Evolutionary conservation across 2,113 vertebrate species (phyloP), one percentile per base, ranked within the genome.

Genomic region (Gadus chalcogrammus): DNA sequence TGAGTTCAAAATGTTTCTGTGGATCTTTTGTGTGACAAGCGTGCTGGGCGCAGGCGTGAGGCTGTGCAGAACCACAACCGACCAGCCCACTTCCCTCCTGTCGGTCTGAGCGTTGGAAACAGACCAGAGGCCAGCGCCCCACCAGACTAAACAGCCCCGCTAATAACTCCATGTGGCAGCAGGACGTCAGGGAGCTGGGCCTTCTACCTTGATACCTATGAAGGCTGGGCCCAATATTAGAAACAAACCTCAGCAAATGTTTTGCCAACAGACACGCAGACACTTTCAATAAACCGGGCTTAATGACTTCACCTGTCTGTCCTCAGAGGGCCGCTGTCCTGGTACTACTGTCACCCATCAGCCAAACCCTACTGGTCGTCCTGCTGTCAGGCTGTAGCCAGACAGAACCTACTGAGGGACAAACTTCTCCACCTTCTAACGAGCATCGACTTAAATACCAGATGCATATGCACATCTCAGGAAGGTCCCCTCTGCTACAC

Each of bases 321-420:
- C n/a, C 24, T 55, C 56, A 72, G 68, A 66, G 62, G 1, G 22
- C 63, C 22, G 27, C 20, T n/a, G 53, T 22, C 12, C 11, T 38
- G 8, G 24, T 67, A 71, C 20, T 72, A 60, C 67, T 65, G 20
- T 16, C 17, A 65, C 28, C 22, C 61, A 76, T 68, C 73, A 73
- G 67, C 62, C 56, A 56, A 64, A 68, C 62, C 56, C 61, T 64
- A 66, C 56, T 66, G 69, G 27, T 68, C 52, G 24, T 12, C 52
- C 74, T 72, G 42, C 38, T 27, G 27, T 64, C 15, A 0, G 60
- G 71, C 63, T 67, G 72, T 28, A 79, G 70, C 68, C 73, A 68
- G 72, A 70, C 31, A 60, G 65, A 76, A 80, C 78, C 70, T 64
- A 9, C 12, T 48, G 5, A 48, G 12, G 42, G 38, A 8, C 38